Conservation (phyloP, 1,140 invertebrate genomes). For the Achatina immaculata region DNA sequence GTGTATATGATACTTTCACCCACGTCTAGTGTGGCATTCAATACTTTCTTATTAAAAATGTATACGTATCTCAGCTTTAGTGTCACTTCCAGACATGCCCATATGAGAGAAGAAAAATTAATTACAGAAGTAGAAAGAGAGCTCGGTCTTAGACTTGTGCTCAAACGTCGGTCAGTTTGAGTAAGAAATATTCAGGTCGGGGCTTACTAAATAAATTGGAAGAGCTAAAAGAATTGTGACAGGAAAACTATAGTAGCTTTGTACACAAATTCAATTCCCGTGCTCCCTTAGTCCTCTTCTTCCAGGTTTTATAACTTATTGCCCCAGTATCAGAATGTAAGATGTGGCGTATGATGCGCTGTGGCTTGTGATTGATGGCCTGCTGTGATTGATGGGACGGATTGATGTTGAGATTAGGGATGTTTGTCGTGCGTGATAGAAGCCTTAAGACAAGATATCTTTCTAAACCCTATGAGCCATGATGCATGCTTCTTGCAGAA, state of each 20-base stretch:
- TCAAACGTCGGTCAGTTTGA: not conserved
- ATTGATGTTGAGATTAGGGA: not conserved
- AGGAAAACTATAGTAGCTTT: not conserved
- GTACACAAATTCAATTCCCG: not conserved
- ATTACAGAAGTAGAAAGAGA: not conserved
- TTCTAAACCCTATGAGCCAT: not conserved
- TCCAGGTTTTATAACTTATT: not conserved
- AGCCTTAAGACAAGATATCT: not conserved
- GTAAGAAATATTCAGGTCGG: not conserved
- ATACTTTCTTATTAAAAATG: too few relatives aligned
- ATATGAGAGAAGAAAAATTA: not conserved
- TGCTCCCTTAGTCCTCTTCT: not conserved
- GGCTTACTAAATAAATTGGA: not conserved
- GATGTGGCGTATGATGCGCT: not conserved
- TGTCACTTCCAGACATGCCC: not conserved
- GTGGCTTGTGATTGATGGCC: not conserved
- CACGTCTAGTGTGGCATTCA: too few relatives aligned
- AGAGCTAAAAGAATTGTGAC: not conserved
- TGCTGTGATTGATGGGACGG: not conserved
- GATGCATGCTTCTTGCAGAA: not conserved
- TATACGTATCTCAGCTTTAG: too few relatives aligned
- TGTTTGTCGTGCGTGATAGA: not conserved
- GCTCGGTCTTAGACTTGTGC: not conserved
- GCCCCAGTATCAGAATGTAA: not conserved
- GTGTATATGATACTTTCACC: too few relatives aligned